Evolutionary conservation across 1,140 invertebrate species (phyloP).

Genomic region (Caenorhabditis latens): DNA sequence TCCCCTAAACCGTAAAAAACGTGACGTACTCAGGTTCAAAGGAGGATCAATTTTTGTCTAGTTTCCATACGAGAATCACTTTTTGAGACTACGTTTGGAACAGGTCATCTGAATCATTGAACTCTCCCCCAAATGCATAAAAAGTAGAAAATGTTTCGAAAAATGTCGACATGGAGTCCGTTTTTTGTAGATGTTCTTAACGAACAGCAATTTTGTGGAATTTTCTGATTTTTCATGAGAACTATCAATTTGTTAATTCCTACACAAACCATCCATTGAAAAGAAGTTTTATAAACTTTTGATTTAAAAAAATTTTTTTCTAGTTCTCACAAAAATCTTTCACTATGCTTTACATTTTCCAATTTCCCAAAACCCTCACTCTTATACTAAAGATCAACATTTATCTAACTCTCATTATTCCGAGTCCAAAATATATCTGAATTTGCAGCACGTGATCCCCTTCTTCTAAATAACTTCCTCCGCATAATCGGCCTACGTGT

Average conservation of each 20-base stretch:
- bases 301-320: not conserved
- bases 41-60: not conserved
- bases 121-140: not conserved
- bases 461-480: not conserved
- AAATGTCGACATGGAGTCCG: too few species aligned
- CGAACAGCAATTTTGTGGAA: too few species aligned
- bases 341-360: too few species aligned
- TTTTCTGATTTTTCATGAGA: too few species aligned
- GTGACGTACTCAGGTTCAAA: not conserved
- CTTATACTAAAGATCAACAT: constrained; percentile 4
- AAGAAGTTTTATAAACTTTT: too few species aligned
- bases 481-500: constrained; percentile 41
- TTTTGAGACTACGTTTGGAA: not conserved
- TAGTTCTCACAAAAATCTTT: not conserved
- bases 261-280: too few species aligned
- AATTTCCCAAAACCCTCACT: not conserved
- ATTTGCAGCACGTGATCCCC: constrained; percentile 28
- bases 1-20: not conserved
- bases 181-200: not conserved
- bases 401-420: not conserved
- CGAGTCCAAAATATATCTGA: constrained; percentile 14
- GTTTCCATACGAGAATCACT: not conserved
- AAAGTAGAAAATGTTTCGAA: not conserved
- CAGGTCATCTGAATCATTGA: constrained; percentile 3
- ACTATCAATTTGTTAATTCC: too few species aligned